phyloP scores from a whole-genome alignment of 2,113 vertebrate species.

The Phainopepla nitens region DNA sequence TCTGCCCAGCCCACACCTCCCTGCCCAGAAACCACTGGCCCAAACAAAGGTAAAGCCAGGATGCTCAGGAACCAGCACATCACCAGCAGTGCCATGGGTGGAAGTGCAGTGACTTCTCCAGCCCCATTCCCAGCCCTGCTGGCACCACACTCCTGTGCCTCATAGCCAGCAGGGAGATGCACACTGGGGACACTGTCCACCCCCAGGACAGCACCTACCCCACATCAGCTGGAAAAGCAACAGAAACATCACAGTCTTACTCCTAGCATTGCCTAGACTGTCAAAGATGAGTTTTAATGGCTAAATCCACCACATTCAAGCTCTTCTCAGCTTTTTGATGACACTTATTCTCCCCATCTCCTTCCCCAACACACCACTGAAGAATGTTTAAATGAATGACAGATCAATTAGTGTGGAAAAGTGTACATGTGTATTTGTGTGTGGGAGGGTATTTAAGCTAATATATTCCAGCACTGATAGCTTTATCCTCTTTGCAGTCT shows the following conservation, averaged over 20 bases:
- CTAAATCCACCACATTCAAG: background rate
- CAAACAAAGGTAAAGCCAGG: background rate
- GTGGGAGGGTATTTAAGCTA: conserved; percentile 45
- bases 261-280: background rate
- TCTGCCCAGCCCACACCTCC: background rate
- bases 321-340: background rate
- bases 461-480: conserved; percentile 50
- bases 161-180: background rate
- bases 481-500: conserved; percentile 63
- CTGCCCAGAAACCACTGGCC: background rate
- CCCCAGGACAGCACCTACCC: background rate
- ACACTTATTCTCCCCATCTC: background rate
- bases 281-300: background rate
- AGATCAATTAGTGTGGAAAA: background rate
- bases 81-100: background rate
- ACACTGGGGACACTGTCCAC: background rate
- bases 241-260: background rate
- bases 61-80: background rate
- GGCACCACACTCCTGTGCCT: background rate
- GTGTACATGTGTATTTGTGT: background rate
- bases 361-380: background rate
- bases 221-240: background rate
- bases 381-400: background rate
- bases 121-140: background rate
- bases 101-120: background rate